Evolutionary conservation across 1,140 invertebrate genomes (phyloP), one percentile per base, ranked within the genome.

Genomic region (Pogonus chalceus): DNA sequence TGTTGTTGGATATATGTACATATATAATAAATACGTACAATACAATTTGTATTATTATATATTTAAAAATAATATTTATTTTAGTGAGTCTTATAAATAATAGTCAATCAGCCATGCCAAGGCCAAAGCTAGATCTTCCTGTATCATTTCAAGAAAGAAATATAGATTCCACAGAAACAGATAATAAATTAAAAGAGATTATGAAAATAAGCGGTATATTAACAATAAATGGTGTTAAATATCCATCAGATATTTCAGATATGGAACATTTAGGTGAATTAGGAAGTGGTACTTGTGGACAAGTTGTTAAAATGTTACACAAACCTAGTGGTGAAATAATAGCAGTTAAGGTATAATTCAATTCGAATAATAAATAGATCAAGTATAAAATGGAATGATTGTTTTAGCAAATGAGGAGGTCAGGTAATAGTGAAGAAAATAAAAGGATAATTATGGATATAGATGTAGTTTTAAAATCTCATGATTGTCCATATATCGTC

Each of bases 381-480:
- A 56, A 59, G 39, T 53, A 49, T 60, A 31, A 20, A 10, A 12
- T 51, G 14, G 14, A 22, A 9, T 51, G 14, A 31, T 47, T 52
- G 59, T 63, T 66, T 47, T 70, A 93, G 84, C 93, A 98, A 88
- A 99, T 99, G 95, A 79, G 95, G 56, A 80, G 94, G 35, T 96
- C 93, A 9, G 92, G 94, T 12, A 97, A 98, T 68, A 82, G 83
- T 14, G 95, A 98, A 70, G 96, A 98, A 72, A 96, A 95, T 56
- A 98, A 98, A 72, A 81, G 95, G 60, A 97, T 99, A 52, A 88
- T 96, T 47, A 98, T 97, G 92, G 96, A 99, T 74, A 77, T 99
- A 58, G 94, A 98, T 69, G 95, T 99, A 24, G 92, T 98, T 24
- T 79, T 96, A 10, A 92, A 96, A 61, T 96, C 92, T 43, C 89